Percentiles rank a stretch among this genome's conserved stretches.
phyloP scores from a whole-genome alignment of 2,888 invertebrate species.

The Phyllotreta cruciferae region DNA sequence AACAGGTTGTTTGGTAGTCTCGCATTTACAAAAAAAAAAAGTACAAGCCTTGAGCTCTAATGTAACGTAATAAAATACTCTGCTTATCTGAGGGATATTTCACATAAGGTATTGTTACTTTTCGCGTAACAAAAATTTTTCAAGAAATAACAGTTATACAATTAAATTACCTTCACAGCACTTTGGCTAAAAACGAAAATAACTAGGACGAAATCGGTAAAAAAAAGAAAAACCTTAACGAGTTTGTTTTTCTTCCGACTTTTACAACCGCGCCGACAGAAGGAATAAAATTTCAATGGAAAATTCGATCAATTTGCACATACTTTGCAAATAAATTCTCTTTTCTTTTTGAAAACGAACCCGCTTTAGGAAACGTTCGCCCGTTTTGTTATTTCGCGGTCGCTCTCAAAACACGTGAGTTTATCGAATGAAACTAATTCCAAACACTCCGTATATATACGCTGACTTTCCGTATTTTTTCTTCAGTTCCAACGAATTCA shows the following conservation, averaged over 20 bases:
- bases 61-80: no score
- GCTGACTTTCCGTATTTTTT: no score
- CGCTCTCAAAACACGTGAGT: slow-evolving; percentile 25
- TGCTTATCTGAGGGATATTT: no score
- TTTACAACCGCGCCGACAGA: slow-evolving; percentile 13
- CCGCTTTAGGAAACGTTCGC: slow-evolving; percentile 12
- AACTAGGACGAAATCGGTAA: slow-evolving; percentile 6
- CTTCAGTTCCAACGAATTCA: no score
- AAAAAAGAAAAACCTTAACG: slow-evolving; percentile 13
- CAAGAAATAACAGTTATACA: no score
- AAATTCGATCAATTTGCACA: slow-evolving; percentile 19
- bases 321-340: slow-evolving; percentile 19
- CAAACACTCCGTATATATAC: not conserved
- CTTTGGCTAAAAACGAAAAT: slow-evolving; percentile 3
- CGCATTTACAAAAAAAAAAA: no score
- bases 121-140: no score
- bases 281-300: slow-evolving; percentile 19
- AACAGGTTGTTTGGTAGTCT: no score
- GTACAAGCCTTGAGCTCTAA: no score
- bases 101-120: no score
- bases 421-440: slow-evolving; percentile 28
- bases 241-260: slow-evolving; percentile 13
- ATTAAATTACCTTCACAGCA: not conserved
- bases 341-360: slow-evolving; percentile 16
- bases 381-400: slow-evolving; percentile 22